phyloP scores from a whole-genome alignment of 2,113 vertebrate genomes.

The Clarias macrocephalus region DNA sequence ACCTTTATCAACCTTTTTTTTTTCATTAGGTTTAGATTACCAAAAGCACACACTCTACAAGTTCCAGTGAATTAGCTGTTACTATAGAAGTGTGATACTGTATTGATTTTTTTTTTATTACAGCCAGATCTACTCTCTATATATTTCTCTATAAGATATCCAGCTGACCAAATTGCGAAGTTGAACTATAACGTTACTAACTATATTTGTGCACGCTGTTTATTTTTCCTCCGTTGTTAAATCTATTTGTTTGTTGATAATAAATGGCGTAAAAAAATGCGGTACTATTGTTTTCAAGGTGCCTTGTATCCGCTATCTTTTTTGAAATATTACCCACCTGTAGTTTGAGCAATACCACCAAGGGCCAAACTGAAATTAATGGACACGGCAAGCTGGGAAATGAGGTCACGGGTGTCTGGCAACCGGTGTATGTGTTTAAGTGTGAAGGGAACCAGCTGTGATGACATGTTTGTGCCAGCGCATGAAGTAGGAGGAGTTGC shows the following conservation, averaged over 20 bases:
- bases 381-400: constrained; percentile 28
- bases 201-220: not conserved
- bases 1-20: not conserved
- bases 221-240: not conserved
- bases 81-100: not conserved
- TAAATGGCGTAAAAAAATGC: not conserved
- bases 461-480: constrained; percentile 35
- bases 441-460: constrained; percentile 24
- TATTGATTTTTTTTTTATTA: not conserved
- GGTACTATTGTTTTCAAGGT: not conserved
- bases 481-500: constrained; percentile 13
- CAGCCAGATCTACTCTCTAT: not conserved
- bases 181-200: not conserved
- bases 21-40: not conserved
- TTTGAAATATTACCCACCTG: constrained; percentile 12
- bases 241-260: not conserved
- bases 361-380: constrained; percentile 24
- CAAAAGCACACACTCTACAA: not conserved
- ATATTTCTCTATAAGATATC: not conserved
- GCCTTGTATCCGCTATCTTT: not conserved
- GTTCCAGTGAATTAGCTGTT: not conserved
- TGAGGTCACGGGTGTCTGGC: constrained; percentile 10
- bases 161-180: not conserved
- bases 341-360: constrained; percentile 7
- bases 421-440: not conserved